Evolutionary conservation across 1,140 invertebrate genomes (phyloP).

Genomic region (Drosophila lini): DNA sequence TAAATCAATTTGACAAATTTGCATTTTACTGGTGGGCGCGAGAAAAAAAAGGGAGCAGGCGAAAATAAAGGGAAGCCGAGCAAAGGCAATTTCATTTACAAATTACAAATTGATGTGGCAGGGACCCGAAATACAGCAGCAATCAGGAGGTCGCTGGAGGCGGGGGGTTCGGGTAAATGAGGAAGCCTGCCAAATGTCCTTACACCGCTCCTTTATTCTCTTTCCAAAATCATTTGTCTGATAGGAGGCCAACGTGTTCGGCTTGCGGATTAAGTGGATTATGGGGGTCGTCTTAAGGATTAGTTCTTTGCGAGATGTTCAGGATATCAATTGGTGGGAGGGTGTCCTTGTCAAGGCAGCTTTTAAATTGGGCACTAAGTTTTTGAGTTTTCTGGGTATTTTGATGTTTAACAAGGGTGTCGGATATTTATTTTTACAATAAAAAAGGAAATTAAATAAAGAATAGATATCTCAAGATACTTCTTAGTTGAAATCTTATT

Average conservation of each 20-base stretch:
- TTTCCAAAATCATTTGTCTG: conserved; percentile 41
- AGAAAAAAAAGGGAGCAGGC: conserved; percentile 15
- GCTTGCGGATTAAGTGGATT: conserved; percentile 52
- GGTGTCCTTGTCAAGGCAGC: conserved; percentile 8
- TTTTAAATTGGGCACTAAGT: conserved; percentile 13
- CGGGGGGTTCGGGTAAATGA: conserved; percentile 3
- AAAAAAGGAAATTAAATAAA: background rate
- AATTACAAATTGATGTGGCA: conserved; percentile 76
- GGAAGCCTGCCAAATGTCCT: conserved; percentile 33
- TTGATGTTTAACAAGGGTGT: conserved; percentile 28
- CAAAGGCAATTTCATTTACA: conserved; percentile 78
- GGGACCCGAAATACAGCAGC: conserved; percentile 30
- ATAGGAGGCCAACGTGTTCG: conserved; percentile 37
- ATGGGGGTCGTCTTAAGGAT: conserved; percentile 46
- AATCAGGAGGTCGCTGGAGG: conserved; percentile 21
- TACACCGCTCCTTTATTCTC: conserved; percentile 16
- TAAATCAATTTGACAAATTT: conserved; percentile 80
- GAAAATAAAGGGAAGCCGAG: conserved; percentile 40
- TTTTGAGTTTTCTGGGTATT: background rate
- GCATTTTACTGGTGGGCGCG: conserved; percentile 59
- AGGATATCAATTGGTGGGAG: conserved; percentile 17
- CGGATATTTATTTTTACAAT: background rate
- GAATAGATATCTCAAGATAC: background rate
- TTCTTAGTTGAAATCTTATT: background rate
- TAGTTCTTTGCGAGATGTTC: conserved; percentile 27